Conservation (phyloP, 2,113 vertebrate species). For the Semicossyphus pulcher region DNA sequence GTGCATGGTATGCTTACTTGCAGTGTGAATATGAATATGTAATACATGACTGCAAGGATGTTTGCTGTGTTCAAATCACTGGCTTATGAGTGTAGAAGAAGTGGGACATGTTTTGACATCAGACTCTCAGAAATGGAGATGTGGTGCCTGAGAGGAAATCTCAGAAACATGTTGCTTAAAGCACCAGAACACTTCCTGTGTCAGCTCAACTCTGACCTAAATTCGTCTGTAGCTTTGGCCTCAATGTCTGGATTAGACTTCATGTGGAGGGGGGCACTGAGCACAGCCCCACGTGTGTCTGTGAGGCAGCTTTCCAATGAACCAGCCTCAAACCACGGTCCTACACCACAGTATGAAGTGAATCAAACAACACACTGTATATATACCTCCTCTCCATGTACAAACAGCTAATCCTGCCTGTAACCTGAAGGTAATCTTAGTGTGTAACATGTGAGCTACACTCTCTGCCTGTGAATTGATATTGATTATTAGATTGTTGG, state of each 20-base stretch:
- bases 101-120: conserved; percentile 11
- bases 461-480: conserved; percentile 7
- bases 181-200: too few relatives aligned
- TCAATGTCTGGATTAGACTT: too few relatives aligned
- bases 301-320: not conserved
- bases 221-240: too few relatives aligned
- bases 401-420: not conserved
- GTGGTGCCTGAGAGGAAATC: not conserved
- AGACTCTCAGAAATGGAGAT: conserved; percentile 1
- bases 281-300: not conserved
- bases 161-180: not conserved
- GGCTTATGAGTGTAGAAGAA: not conserved
- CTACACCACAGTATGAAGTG: not conserved
- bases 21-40: conserved; percentile 24
- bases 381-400: not conserved
- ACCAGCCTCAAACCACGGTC: not conserved
- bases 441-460: not conserved
- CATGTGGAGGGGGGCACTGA: not conserved
- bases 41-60: not conserved
- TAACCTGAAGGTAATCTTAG: conserved; percentile 9
- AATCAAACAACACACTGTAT: not conserved
- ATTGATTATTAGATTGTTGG: conserved; percentile 34
- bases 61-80: not conserved
- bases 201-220: too few relatives aligned
- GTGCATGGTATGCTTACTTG: not conserved